phyloP scores from a whole-genome alignment of 2,888 invertebrate genomes.

The Amblyjoppa fuscipennis region DNA sequence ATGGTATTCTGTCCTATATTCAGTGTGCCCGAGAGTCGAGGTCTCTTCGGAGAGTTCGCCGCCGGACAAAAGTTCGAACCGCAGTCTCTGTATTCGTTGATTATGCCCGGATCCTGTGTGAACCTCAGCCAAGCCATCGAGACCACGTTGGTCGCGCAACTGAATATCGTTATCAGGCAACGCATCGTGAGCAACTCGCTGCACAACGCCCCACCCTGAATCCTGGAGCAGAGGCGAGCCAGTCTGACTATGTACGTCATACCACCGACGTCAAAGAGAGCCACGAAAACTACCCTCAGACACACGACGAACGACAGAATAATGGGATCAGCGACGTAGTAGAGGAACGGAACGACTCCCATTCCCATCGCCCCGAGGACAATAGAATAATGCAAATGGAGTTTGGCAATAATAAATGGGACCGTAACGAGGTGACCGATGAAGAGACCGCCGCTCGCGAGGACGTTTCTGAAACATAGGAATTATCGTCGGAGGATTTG shows the following conservation, averaged over 20 bases:
- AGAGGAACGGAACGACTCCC: constrained; percentile 54
- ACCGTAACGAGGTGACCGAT: constrained; percentile 60
- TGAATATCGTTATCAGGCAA: constrained; percentile 51
- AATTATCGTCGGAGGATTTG: neutral
- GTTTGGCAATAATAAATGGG: constrained; percentile 52
- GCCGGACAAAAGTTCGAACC: constrained; percentile 23
- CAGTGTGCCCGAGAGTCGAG: constrained; percentile 28
- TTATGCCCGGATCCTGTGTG: neutral
- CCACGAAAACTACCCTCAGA: constrained; percentile 55
- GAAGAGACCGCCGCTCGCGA: constrained; percentile 33
- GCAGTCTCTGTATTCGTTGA: constrained; percentile 7
- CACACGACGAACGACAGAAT: constrained; percentile 44
- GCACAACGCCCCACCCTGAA: constrained; percentile 49
- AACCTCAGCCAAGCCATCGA: constrained; percentile 49
- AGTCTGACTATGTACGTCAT: constrained; percentile 54
- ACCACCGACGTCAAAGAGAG: constrained; percentile 52
- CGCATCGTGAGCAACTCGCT: constrained; percentile 46
- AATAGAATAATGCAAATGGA: constrained; percentile 62
- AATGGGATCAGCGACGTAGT: constrained; percentile 45
- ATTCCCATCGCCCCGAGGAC: constrained; percentile 64
- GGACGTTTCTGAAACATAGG: constrained; percentile 32
- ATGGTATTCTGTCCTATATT: constrained; percentile 56
- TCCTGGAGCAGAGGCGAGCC: constrained; percentile 53
- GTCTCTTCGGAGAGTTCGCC: neutral
- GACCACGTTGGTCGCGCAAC: constrained; percentile 43